Base-by-base conservation (phyloP, 2,888 invertebrate species). In the Caenorhabditis sinica region DNA sequence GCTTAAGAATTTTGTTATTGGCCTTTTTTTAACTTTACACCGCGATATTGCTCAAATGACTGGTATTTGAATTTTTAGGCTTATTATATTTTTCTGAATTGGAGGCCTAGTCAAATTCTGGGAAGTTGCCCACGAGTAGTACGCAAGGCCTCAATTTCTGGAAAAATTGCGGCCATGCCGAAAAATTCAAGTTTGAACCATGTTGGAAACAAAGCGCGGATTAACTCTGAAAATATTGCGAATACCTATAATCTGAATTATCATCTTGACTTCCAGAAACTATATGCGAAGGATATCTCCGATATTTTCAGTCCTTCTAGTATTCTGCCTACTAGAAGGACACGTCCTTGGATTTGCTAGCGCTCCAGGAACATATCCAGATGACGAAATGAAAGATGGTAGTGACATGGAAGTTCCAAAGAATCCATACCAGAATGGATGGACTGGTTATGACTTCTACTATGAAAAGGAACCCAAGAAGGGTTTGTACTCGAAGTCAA, bases 401-500 rank as follows among this genome's bases (percentile, higher is more conserved):
- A 65, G 56, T 33, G 83, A 74, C 2, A 25, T 79, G 23, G 69
- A 61, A 49, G 71, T 83, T 45, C 65, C 80, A 4, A 79, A 65
- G 45, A 83, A 80, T 60, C 79, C 83, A 8, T 83, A 83, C 58
- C 74, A 83, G 36, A 79, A 43, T 28, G 79, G 65, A 28, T 83
- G 83, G 83, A 83, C 60, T 63, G 83, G 83, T 0, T 83, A 83
- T n/a, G 80, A 83, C 20, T 83, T 71, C 51, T 83, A 83, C 33
- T 83, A 83, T 75, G 83, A 83, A 40, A 80, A 83, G 63, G 71
- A 77, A 61, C 60, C 81, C 13, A 72, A 71, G 58, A 73, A 36
- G 6, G 51, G 68, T 65, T 13, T 36, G n/a, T 36, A 17, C 36
- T 33, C 17, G 15, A n/a, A n/a, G n/a, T n/a, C 28, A 28, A 58